Evolutionary conservation across 2,113 vertebrate genomes (phyloP).

Genomic region (Dromiciops gliroides): DNA sequence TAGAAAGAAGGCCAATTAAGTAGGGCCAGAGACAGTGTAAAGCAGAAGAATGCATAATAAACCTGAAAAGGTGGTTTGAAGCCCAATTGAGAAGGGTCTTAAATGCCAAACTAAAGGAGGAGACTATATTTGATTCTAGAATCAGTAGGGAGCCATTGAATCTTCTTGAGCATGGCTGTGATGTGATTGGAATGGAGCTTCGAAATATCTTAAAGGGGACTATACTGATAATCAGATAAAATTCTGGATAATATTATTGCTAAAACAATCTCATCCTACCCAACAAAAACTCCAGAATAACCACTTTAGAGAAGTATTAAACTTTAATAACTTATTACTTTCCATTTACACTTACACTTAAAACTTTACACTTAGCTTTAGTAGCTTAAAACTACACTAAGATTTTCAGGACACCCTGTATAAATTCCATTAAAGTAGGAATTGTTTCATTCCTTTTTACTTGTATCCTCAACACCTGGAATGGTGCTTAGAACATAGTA

Average conservation of each 20-base stretch:
- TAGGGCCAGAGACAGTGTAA: too few relatives aligned
- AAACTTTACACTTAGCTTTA: not conserved
- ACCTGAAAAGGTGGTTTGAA: not conserved
- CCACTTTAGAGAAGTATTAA: not conserved
- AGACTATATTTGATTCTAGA: not conserved
- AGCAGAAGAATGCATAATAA: not conserved
- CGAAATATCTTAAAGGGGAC: not conserved
- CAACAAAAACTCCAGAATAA: not conserved
- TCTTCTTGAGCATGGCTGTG: not conserved
- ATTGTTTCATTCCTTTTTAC: not conserved
- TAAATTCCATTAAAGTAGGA: not conserved
- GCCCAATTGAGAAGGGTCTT: not conserved
- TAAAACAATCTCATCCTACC: not conserved
- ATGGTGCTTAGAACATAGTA: not conserved
- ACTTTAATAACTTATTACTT: not conserved
- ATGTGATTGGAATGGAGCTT: not conserved
- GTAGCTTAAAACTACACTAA: not conserved
- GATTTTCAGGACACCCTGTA: not conserved
- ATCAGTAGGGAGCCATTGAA: not conserved
- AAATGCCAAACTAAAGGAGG: not conserved
- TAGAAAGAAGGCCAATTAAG: not conserved
- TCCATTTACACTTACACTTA: not conserved
- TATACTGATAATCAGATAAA: not conserved
- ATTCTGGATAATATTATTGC: not conserved
- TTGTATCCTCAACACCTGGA: not conserved